Evolutionary conservation across 2,888 invertebrate genomes (phyloP).

Genomic region (Acanthosoma haemorrhoidale): DNA sequence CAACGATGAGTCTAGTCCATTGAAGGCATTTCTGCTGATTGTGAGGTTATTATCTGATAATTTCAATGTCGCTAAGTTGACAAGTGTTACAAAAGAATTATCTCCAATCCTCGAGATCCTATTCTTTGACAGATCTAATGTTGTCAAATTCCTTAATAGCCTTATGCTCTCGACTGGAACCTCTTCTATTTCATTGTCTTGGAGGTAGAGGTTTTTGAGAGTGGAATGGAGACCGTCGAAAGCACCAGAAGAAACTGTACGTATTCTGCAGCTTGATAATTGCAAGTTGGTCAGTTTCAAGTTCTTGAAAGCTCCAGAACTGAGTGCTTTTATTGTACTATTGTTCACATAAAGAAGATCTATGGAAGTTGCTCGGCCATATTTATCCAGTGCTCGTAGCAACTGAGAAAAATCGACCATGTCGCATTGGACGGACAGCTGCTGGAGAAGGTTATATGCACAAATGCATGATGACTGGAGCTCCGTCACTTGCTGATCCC

Average conservation of each 20-base stretch:
- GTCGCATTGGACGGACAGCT: conserved; percentile 84
- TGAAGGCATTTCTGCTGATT: conserved; percentile 62
- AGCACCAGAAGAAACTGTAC: conserved; percentile 62
- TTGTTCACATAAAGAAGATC: conserved; percentile 86
- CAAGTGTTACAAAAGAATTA: conserved; percentile 66
- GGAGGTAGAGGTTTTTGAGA: conserved; percentile 74
- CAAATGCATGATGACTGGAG: conserved; percentile 82
- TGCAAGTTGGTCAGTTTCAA: conserved; percentile 75
- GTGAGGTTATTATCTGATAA: conserved; percentile 82
- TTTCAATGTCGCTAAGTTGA: conserved; percentile 72
- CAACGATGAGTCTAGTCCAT: conserved; percentile 72
- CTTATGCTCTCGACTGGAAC: conserved; percentile 70
- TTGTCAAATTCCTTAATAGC: conserved; percentile 62
- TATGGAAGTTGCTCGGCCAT: conserved; percentile 61
- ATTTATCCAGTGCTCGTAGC: conserved; percentile 65
- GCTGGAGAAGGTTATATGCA: conserved; percentile 76
- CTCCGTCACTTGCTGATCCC: conserved; percentile 68
- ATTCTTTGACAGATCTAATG: conserved; percentile 81
- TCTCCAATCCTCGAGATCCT: conserved; percentile 63
- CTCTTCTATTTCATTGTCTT: conserved; percentile 70
- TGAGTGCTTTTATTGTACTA: conserved; percentile 66
- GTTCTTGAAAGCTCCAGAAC: conserved; percentile 62
- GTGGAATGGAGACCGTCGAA: conserved; percentile 77
- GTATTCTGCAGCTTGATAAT: conserved; percentile 75
- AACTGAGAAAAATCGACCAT: conserved; percentile 75